A percentile compares a stretch with the other conserved stretches of the same genome.
phyloP scores from a whole-genome alignment of 2,888 invertebrate species.

The Spicauda simplicius region DNA sequence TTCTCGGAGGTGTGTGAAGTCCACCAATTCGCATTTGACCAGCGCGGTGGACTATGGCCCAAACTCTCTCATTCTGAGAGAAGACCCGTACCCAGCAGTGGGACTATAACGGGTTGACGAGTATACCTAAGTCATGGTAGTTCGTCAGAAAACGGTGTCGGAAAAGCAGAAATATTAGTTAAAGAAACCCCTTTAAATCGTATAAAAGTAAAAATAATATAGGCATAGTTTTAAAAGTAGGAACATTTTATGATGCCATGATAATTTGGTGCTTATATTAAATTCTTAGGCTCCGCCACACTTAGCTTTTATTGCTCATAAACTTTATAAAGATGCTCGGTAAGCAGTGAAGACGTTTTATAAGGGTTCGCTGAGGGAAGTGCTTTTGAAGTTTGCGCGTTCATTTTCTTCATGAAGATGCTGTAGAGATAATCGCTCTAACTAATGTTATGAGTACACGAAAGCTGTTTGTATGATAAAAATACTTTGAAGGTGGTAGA shows the following conservation, averaged over 20 bases:
- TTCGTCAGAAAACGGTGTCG: no score
- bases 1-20: no score
- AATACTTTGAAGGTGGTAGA: no score
- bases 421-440: conserved; percentile 20
- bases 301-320: conserved; percentile 12
- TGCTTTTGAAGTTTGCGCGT: conserved; percentile 24
- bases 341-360: conserved; percentile 19
- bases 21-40: no score
- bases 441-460: conserved; percentile 2
- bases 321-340: conserved; percentile 22
- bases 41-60: no score
- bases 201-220: neutral
- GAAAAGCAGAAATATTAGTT: no score
- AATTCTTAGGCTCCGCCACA: neutral
- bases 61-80: no score
- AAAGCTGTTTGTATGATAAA: neutral
- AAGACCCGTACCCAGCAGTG: no score
- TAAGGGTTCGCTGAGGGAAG: conserved; percentile 18
- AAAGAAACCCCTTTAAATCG: no score
- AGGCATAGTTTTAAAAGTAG: neutral
- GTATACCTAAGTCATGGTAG: no score
- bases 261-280: conserved; percentile 11
- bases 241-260: neutral
- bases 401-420: conserved; percentile 23
- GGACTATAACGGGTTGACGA: no score